Percentiles rank a stretch among this genome's conserved stretches.
phyloP scores from a whole-genome alignment of 2,888 invertebrate genomes.

The Thera obeliscata region DNA sequence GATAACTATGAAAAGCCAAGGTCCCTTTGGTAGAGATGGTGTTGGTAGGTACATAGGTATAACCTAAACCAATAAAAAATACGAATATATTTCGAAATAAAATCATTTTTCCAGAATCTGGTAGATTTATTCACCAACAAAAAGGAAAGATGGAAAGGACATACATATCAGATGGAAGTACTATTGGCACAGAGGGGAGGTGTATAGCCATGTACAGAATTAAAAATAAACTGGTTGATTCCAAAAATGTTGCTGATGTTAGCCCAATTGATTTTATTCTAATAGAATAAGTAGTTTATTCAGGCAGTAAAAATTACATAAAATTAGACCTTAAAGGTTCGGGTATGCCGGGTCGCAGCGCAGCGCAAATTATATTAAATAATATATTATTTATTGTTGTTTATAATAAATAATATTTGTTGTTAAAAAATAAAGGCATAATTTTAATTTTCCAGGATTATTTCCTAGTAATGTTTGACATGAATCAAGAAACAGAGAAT shows the following conservation, averaged over 20 bases:
- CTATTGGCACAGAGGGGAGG: slow-evolving; percentile 83
- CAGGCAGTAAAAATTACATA: too few relatives aligned
- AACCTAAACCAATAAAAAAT: too few relatives aligned
- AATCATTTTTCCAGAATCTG: slow-evolving; percentile 80
- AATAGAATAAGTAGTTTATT: neutral
- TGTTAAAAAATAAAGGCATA: neutral
- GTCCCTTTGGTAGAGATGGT: too few relatives aligned
- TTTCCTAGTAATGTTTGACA: slow-evolving; percentile 63
- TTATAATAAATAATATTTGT: too few relatives aligned
- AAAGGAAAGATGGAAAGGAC: slow-evolving; percentile 80
- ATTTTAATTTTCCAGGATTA: slow-evolving; percentile 63
- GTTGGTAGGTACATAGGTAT: too few relatives aligned
- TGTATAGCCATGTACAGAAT: slow-evolving; percentile 89
- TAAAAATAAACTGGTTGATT: slow-evolving; percentile 85
- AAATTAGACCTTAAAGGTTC: too few relatives aligned
- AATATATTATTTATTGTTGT: too few relatives aligned
- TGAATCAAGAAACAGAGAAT: slow-evolving; percentile 70
- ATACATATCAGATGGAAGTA: slow-evolving; percentile 86
- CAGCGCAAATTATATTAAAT: too few relatives aligned
- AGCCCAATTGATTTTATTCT: slow-evolving; percentile 43
- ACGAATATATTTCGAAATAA: neutral
- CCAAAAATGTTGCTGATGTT: slow-evolving; percentile 88
- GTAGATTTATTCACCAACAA: slow-evolving; percentile 81
- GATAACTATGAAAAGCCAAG: too few relatives aligned
- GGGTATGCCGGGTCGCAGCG: too few relatives aligned